Conservation (phyloP, 2,888 invertebrate genomes). For the Eilema caniola region DNA sequence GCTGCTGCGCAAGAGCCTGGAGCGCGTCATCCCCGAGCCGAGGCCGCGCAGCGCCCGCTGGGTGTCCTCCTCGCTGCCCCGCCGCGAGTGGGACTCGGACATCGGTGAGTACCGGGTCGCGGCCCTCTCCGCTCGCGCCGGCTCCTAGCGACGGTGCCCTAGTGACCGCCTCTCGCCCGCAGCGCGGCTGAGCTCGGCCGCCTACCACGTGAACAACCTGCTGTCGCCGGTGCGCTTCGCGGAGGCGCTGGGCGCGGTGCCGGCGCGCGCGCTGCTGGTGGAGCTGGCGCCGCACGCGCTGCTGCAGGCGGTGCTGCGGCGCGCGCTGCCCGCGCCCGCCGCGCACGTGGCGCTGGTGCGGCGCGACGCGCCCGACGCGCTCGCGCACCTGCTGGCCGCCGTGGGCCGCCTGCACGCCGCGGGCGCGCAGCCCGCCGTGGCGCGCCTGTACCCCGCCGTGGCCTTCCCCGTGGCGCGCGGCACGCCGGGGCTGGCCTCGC, state of each 20-base stretch:
- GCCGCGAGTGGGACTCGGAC: conserved; percentile 90
- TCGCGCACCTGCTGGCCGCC: conserved; percentile 91
- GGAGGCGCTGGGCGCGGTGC: conserved; percentile 94
- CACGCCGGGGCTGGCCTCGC: conserved; percentile 95
- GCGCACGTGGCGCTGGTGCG: conserved; percentile 95
- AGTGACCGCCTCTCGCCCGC: conserved; percentile 19
- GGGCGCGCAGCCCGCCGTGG: conserved; percentile 91
- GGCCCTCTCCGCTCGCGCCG: too few species aligned
- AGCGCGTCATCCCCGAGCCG: conserved; percentile 93
- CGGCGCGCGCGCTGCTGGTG: conserved; percentile 94
- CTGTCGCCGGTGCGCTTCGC: conserved; percentile 97
- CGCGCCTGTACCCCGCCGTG: conserved; percentile 91
- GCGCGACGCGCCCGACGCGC: conserved; percentile 91
- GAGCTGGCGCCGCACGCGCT: conserved; percentile 98
- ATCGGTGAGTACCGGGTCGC: conserved; percentile 60
- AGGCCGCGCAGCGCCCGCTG: conserved; percentile 93
- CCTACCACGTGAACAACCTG: conserved; percentile 98
- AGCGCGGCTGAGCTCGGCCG: conserved; percentile 94
- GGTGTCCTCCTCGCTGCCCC: conserved; percentile 97
- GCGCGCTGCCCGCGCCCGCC: conserved; percentile 92
- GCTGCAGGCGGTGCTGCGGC: conserved; percentile 96
- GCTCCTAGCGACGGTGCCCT: too few species aligned
- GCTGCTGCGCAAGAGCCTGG: conserved; percentile 91
- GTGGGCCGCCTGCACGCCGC: conserved; percentile 92
- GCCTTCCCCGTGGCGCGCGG: conserved; percentile 95